A percentile compares a stretch with the other conserved stretches of the same genome.
Conservation (phyloP, 2,888 invertebrate species). For the Coelopa pilipes region DNA sequence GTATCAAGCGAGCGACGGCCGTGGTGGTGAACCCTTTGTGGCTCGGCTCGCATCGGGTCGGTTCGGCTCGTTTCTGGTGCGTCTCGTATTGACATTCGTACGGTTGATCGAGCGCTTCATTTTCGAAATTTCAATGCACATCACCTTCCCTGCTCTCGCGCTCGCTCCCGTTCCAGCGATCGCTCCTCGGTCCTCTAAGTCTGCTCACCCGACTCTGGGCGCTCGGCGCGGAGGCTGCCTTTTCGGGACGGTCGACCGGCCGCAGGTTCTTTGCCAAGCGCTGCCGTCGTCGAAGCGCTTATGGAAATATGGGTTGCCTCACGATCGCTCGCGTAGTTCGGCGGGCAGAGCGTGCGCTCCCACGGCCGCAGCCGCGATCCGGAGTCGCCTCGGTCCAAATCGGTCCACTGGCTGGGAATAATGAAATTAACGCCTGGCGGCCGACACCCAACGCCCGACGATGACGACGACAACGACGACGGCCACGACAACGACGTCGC, state of each 20-base stretch:
- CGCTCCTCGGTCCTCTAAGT: too few species aligned
- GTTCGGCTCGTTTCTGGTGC: neutral
- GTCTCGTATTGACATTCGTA: neutral
- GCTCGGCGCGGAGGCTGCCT: neutral
- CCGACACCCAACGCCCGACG: neutral
- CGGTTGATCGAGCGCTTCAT: neutral
- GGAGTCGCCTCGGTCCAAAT: neutral
- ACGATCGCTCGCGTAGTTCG: too few species aligned
- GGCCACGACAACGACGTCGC: neutral
- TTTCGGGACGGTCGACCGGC: neutral
- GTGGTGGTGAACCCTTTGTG: too few species aligned
- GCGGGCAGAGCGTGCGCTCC: too few species aligned
- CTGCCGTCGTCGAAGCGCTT: neutral
- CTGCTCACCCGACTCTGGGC: too few species aligned
- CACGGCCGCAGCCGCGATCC: neutral
- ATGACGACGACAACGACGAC: too few species aligned
- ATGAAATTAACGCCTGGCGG: constrained; percentile 2
- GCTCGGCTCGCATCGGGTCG: neutral
- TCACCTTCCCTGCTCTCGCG: neutral
- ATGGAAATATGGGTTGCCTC: too few species aligned
- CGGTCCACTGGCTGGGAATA: neutral
- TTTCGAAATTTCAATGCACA: neutral
- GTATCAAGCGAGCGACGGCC: too few species aligned
- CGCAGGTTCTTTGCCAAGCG: constrained; percentile 4
- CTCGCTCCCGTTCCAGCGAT: neutral